Evolutionary conservation across 2,113 vertebrate genomes (phyloP), one percentile per base, ranked within the genome.

Genomic region (Silurus glanis): DNA sequence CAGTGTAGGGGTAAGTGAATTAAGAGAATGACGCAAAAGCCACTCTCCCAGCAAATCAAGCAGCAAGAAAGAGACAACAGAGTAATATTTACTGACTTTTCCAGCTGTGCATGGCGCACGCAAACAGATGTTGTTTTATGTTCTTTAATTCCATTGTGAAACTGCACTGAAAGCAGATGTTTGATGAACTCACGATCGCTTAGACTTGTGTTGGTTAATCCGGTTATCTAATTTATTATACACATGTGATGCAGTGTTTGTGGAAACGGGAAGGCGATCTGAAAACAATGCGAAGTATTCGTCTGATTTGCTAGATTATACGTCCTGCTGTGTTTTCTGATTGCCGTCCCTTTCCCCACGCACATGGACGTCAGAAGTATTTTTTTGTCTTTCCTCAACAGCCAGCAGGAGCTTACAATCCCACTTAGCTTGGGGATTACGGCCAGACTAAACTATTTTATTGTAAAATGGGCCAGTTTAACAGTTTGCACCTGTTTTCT

Each of bases 71-170:
- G 12, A 53, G 23, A 53, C 74, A 55, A 55, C 51, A 78, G 55
- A 25, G 23, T 55, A 14, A 55, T 14, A 55, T 16, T 55, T 55
- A 55, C 49, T 25, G 74, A 55, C 49, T 55, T 76, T 76, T 76
- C 49, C 74, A 76, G 12, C 49, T 23, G 14, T 76, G 53, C 13
- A 55, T n/a, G 23, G 74, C 1, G 74, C 74, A 25, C 8, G 49
- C 74, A n/a, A 37, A 28, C 76, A 79, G 76, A 79, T 79, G 76
- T 14, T 9, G 76, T 37, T 58, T 58, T 19, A 79, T 79, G 76
- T 37, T 79, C 55, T 7, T 58, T 79, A 37, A 58, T 37, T 58
- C 55, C 55, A 5, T 51, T 25, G 74, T 55, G 23, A 76, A 55
- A 76, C 8, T 76, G 49, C 7, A 78, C 51, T 55, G n/a, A 56